These are phyloP conservation scores for Choristoneura fumiferana DNA, from an alignment of 1,140 invertebrate genomes.

Conservation along the genomic window DNA sequence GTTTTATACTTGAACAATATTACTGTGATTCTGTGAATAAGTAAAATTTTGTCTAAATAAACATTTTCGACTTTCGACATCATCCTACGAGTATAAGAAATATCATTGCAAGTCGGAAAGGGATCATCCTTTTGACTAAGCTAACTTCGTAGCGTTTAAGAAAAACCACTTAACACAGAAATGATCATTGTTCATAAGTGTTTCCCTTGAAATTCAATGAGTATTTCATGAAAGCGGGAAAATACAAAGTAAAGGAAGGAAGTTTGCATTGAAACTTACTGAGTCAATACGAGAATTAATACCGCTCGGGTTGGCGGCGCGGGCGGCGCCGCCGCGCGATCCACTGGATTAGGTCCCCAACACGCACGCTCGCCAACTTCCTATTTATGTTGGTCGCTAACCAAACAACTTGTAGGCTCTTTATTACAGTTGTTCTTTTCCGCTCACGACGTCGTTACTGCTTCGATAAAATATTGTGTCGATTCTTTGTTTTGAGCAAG, in stretches of 20 bases:
- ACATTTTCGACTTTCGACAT: no score
- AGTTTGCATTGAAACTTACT: slow-evolving; percentile 33
- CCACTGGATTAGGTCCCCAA: slow-evolving; percentile 69
- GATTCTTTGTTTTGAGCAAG: slow-evolving; percentile 50
- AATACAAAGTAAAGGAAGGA: slow-evolving; percentile 11
- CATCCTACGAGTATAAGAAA: no score
- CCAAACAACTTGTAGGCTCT: slow-evolving; percentile 76
- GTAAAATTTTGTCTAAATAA: no score
- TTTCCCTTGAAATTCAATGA: not conserved
- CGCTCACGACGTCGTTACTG: slow-evolving; percentile 63
- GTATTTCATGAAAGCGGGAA: not conserved
- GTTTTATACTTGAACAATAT: no score
- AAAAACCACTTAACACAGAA: no score
- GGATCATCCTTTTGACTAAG: no score
- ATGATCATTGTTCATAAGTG: no score
- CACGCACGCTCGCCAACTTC: slow-evolving; percentile 65
- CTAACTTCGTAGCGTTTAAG: no score
- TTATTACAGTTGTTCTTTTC: slow-evolving; percentile 76
- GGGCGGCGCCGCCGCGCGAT: slow-evolving; percentile 51
- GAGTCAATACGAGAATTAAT: slow-evolving; percentile 66
- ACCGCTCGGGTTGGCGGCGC: slow-evolving; percentile 43
- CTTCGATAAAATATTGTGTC: slow-evolving; percentile 63
- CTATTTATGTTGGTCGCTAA: slow-evolving; percentile 70
- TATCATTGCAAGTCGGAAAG: no score
- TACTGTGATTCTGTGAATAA: no score